Evolutionary conservation across 2,888 invertebrate species (phyloP).

Genomic region (Boloria selene): DNA sequence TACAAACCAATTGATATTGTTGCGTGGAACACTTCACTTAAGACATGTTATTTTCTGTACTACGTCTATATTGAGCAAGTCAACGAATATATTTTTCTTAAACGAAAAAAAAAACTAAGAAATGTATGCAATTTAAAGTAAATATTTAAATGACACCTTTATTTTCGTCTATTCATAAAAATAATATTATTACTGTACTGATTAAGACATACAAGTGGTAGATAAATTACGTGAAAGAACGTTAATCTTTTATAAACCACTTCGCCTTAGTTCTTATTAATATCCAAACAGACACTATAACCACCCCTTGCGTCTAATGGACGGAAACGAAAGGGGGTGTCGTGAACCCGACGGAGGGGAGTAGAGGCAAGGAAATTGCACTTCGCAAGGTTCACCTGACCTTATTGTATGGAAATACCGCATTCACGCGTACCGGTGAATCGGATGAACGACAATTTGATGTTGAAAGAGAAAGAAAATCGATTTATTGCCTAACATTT

Average conservation of each 20-base stretch:
- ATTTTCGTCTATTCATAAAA: no score
- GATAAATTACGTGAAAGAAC: no score
- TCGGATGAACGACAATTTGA: constrained; percentile 34
- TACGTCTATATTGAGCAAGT: not conserved
- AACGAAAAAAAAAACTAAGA: no score
- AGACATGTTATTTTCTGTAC: not conserved
- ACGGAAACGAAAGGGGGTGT: constrained; percentile 38
- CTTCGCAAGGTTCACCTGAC: constrained; percentile 45
- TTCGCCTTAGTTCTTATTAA: constrained; percentile 13
- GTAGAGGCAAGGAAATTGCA: constrained; percentile 49
- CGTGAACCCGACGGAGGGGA: constrained; percentile 8
- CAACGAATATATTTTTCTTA: no score
- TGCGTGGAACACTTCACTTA: constrained; percentile 14
- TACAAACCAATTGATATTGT: constrained; percentile 15
- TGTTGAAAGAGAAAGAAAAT: constrained; percentile 14
- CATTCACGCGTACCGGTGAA: constrained; percentile 32
- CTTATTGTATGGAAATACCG: constrained; percentile 49
- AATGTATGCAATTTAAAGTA: no score
- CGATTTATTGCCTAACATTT: constrained; percentile 16
- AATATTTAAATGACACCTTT: no score
- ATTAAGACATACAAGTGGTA: no score
- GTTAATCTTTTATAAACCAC: not conserved
- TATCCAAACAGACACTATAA: constrained; percentile 15
- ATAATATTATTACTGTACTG: no score
- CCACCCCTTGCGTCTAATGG: constrained; percentile 41